Base-by-base conservation (phyloP, 1,140 invertebrate genomes). In the Phymastichus coffea region DNA sequence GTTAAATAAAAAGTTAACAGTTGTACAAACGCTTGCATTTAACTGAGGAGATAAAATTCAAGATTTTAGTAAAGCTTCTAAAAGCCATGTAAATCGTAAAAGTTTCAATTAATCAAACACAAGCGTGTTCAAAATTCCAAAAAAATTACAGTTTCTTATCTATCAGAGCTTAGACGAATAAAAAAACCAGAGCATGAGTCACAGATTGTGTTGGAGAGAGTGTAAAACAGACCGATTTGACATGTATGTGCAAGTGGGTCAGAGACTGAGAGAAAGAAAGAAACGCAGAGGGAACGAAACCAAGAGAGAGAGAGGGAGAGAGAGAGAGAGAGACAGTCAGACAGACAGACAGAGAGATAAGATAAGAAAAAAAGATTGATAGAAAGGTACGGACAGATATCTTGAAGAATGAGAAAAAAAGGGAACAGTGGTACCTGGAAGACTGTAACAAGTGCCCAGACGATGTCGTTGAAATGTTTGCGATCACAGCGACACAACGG, bases 391-490 rank as follows among this genome's bases (percentile, higher is more conserved):
- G 59, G 55, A 52, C 43, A 43, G 52, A 55, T 6, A n/a, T 9
- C 10, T 40, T 40, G 17, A 40, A 40, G 38, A 40, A 40, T 40
- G n/a, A 65, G 54, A 57, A 46, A 53, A 33, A 65, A 51, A 63
- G 49, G 65, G 66, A 72, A 70, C 68, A 72, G 70, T 78, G 66
- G 62, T 90, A 96, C 94, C 93, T 97, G 94, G 80, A 97, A 97
- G 46, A 96, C 94, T 70, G 95, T 97, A 78, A 97, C 91, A 66
- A 93, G 94, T 64, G 94, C 92, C 92, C 93, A 95, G 66, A 95
- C 87, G 83, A 97, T 90, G 85, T 92, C 93, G 88, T 97, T 94
- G 88, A 95, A 97, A 85, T 97, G 93, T 85, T 94, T 96, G 77
- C 95, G 87, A 86, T 95, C 93, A 85, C 94, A 96, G 80, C 90